phyloP scores from a whole-genome alignment of 2,888 invertebrate species.

The Cyaniris semiargus region DNA sequence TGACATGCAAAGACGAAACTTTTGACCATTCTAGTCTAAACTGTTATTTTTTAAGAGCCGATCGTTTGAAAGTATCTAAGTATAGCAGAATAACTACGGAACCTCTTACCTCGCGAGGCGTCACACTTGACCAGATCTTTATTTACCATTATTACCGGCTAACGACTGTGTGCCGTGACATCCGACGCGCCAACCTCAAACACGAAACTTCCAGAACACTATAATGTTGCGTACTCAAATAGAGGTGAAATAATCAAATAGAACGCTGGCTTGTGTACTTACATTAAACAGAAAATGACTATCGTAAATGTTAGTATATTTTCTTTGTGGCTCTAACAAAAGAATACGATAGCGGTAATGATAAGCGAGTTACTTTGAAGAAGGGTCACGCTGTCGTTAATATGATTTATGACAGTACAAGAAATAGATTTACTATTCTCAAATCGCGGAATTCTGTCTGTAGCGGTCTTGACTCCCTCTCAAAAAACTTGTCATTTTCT shows the following conservation, averaged over 20 bases:
- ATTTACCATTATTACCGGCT: constrained; percentile 28
- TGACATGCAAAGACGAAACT: background rate
- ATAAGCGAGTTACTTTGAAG: background rate
- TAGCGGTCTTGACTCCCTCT: no score
- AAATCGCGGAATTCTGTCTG: no score
- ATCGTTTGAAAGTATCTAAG: background rate
- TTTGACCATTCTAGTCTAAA: background rate
- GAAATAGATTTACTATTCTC: background rate
- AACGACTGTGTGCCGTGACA: constrained; percentile 25
- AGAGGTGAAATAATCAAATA: background rate
- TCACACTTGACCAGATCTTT: constrained; percentile 1
- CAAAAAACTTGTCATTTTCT: no score
- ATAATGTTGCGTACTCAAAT: constrained; percentile 15
- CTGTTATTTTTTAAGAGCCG: no score
- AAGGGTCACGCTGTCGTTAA: background rate
- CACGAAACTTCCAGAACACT: constrained; percentile 13
- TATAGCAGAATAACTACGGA: background rate
- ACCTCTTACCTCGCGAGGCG: background rate
- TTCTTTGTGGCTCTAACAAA: background rate
- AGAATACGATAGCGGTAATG: background rate
- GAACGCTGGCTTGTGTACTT: background rate
- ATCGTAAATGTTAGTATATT: background rate
- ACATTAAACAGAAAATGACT: background rate
- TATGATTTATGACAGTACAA: background rate
- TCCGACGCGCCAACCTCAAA: constrained; percentile 6